Conservation (phyloP, 2,888 invertebrate species). For the Hemicrepidius hirtus region DNA sequence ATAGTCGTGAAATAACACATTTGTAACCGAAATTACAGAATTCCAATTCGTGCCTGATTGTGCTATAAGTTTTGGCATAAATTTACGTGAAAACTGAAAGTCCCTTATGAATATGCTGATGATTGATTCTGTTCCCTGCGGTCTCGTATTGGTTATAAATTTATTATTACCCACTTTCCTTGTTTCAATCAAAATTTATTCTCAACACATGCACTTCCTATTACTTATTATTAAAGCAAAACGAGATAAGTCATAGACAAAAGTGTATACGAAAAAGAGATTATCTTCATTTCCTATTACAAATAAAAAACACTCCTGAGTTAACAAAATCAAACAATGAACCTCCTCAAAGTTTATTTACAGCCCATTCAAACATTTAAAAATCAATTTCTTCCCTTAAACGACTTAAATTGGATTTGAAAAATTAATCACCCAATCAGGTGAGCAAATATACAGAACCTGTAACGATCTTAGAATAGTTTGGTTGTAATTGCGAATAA, state of each 20-base stretch:
- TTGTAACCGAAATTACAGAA: background rate
- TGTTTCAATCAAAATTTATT: background rate
- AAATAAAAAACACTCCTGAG: too few relatives aligned
- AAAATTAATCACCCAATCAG: conserved; percentile 5
- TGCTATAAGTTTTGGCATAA: conserved; percentile 16
- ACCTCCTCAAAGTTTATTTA: background rate
- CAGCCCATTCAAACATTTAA: background rate
- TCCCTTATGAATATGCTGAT: conserved; percentile 22
- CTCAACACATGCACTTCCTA: too few relatives aligned
- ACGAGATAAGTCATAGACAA: too few relatives aligned
- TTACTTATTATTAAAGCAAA: too few relatives aligned
- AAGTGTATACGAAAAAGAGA: too few relatives aligned
- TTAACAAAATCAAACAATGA: background rate
- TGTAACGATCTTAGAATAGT: too few relatives aligned
- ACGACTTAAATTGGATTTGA: background rate
- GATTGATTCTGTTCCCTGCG: conserved; percentile 17
- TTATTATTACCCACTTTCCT: background rate
- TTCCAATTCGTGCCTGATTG: conserved; percentile 8
- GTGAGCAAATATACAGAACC: background rate
- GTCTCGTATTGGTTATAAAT: conserved; percentile 2
- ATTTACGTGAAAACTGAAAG: conserved; percentile 1
- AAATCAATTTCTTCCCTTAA: background rate
- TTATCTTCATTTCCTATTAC: too few relatives aligned
- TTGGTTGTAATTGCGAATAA: too few relatives aligned
- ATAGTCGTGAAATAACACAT: background rate